These are phyloP conservation scores for Heliothis peltigera DNA, from an alignment of 2,888 invertebrate genomes.

Conservation along the genomic window DNA sequence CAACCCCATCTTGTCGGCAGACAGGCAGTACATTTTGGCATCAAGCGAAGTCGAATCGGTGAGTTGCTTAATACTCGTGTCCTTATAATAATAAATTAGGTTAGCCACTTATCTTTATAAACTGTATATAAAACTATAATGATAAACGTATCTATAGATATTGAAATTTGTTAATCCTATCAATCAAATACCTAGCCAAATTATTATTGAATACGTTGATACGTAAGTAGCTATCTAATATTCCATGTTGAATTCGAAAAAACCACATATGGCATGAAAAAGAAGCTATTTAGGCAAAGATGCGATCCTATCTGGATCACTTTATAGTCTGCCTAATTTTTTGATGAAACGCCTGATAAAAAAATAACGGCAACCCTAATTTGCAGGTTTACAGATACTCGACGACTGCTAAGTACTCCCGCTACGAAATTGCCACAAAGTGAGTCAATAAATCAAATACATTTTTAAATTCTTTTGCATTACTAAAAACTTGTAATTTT, in stretches of 20 bases:
- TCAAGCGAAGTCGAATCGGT: slow-evolving; percentile 83
- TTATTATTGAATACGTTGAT: neutral
- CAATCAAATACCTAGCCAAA: neutral
- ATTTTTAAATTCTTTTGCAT: no score
- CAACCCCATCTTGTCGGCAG: slow-evolving; percentile 84
- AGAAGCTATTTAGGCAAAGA: no score
- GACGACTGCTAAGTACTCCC: slow-evolving; percentile 90
- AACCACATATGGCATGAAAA: no score
- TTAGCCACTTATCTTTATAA: slow-evolving; percentile 43
- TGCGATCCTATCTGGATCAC: neutral
- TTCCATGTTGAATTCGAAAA: slow-evolving; percentile 14
- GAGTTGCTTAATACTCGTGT: slow-evolving; percentile 56
- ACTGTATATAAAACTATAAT: slow-evolving; percentile 27
- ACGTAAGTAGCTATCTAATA: neutral
- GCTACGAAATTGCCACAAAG: slow-evolving; percentile 89
- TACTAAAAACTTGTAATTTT: no score
- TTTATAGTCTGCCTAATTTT: neutral
- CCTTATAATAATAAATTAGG: slow-evolving; percentile 31
- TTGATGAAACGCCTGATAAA: neutral
- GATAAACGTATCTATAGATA: slow-evolving; percentile 56
- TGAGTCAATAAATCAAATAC: slow-evolving; percentile 71
- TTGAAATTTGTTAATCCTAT: slow-evolving; percentile 29
- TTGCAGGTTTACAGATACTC: slow-evolving; percentile 92
- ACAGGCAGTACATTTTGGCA: slow-evolving; percentile 81
- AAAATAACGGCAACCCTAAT: slow-evolving; percentile 6